These are phyloP conservation scores for Pollenia angustigena DNA, from an alignment of 2,888 invertebrate species.

Conservation along the genomic window DNA sequence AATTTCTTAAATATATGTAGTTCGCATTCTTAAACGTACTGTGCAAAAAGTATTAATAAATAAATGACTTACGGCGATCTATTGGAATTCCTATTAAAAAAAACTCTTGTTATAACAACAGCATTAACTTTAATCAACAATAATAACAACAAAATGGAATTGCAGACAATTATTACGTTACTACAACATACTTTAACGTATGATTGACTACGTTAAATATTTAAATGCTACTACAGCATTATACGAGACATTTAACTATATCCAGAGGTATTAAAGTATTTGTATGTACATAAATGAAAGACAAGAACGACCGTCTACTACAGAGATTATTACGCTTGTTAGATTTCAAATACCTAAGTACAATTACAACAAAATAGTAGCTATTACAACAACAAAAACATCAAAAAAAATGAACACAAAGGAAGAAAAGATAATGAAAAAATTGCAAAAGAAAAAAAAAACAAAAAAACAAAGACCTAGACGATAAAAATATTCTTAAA, in stretches of 20 bases:
- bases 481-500: constrained; percentile 40
- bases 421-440: not conserved
- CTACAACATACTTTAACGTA: constrained; percentile 59
- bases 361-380: constrained; percentile 45
- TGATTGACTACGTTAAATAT: constrained; percentile 48
- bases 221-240: constrained; percentile 7
- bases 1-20: too few relatives aligned
- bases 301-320: constrained; percentile 34
- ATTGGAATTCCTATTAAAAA: constrained; percentile 47
- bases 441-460: not conserved
- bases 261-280: constrained; percentile 1
- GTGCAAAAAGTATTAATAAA: not conserved
- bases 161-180: constrained; percentile 45
- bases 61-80: constrained; percentile 52
- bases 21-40: too few relatives aligned
- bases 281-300: not conserved
- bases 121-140: not conserved
- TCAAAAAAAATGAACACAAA: constrained; percentile 24
- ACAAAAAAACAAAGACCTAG: constrained; percentile 25
- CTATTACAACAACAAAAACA: constrained; percentile 7
- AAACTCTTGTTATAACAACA: constrained; percentile 51
- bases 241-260: constrained; percentile 44
- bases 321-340: constrained; percentile 66
- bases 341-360: constrained; percentile 53
- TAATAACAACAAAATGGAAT: constrained; percentile 4